These are phyloP conservation scores for Chloroceryle inda DNA, from an alignment of 2,797 vertebrate species.

Conservation along the genomic window DNA sequence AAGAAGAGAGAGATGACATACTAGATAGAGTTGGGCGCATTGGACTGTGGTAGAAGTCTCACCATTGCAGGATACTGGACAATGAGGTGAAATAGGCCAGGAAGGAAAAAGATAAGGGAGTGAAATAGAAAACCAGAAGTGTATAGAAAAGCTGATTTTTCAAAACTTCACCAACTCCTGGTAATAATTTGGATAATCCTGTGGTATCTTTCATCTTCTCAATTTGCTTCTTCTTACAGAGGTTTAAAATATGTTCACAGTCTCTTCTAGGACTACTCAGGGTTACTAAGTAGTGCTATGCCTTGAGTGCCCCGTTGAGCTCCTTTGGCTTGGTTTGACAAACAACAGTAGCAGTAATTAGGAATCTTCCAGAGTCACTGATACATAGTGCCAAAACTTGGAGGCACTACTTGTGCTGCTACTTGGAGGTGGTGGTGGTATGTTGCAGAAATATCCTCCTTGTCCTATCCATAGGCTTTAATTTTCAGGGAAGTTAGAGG, in stretches of 20 bases:
- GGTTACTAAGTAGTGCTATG: background rate
- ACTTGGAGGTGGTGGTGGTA: background rate
- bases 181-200: background rate
- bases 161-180: background rate
- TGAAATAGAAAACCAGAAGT: background rate
- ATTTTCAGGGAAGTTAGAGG: background rate
- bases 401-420: background rate
- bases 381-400: background rate
- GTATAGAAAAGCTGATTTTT: background rate
- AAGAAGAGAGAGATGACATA: background rate
- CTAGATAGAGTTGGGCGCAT: background rate
- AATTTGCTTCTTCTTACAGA: background rate
- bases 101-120: background rate
- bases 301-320: accelerated
- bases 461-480: background rate
- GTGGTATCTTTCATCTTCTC: background rate
- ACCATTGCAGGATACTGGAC: background rate
- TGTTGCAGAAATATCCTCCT: background rate
- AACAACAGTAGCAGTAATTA: background rate
- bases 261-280: background rate
- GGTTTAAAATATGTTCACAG: background rate
- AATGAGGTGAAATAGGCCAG: background rate
- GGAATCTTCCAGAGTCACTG: background rate
- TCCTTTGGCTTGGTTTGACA: background rate
- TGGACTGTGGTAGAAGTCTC: background rate